A percentile compares a stretch with the other conserved stretches of the same genome.
Evolutionary conservation across 2,113 vertebrate genomes (phyloP).

Genomic region (Neolamprologus ventralis): DNA sequence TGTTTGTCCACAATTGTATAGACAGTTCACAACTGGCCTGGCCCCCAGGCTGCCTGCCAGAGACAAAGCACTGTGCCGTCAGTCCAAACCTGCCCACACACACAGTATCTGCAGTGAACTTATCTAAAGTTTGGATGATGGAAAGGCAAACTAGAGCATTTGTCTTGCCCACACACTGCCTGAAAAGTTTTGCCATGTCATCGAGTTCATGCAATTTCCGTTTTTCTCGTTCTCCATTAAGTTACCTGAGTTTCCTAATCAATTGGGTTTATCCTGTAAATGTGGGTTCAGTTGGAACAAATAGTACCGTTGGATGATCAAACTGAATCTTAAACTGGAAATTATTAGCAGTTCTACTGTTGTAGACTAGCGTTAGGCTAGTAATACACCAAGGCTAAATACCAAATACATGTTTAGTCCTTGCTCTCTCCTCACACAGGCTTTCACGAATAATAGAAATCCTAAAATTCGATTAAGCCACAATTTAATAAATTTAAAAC

Average conservation of each 20-base stretch:
- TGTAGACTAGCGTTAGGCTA: background rate
- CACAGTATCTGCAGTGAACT: constrained; percentile 15
- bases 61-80: constrained; percentile 20
- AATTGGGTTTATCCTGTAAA: background rate
- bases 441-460: background rate
- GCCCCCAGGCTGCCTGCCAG: constrained; percentile 35
- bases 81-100: constrained; percentile 50
- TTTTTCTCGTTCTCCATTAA: background rate
- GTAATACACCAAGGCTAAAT: background rate
- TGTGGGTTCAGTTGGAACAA: background rate
- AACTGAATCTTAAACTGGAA: background rate
- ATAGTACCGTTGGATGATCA: background rate
- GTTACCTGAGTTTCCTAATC: background rate
- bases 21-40: constrained; percentile 9
- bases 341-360: background rate
- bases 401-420: background rate
- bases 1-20: constrained; percentile 6
- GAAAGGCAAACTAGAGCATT: constrained; percentile 10
- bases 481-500: background rate
- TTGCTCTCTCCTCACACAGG: background rate
- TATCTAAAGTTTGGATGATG: constrained; percentile 13
- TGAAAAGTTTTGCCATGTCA: constrained; percentile 16
- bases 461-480: background rate
- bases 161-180: constrained; percentile 25
- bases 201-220: background rate